Percentiles rank a stretch among this genome's conserved stretches.
Evolutionary conservation across 2,113 vertebrate genomes (phyloP).

Genomic region (Chroicocephalus ridibundus): DNA sequence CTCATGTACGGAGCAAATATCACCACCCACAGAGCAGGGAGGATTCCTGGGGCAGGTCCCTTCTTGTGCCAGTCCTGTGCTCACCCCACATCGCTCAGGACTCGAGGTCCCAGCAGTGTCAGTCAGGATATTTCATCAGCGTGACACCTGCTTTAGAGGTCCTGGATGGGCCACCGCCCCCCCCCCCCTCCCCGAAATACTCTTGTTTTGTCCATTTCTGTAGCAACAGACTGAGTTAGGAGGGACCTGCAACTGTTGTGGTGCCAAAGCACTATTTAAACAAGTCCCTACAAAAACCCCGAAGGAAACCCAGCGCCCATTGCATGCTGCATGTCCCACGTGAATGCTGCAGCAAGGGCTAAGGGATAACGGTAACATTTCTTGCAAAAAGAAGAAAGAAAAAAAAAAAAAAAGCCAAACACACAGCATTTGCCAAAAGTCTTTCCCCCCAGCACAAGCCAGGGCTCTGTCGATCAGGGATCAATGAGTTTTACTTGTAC

Average conservation of each 20-base stretch:
- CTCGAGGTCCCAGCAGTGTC: not conserved
- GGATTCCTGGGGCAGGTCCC: not conserved
- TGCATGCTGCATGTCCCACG: not conserved
- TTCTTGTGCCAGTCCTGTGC: not conserved
- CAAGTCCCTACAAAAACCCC: not conserved
- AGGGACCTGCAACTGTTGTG: not conserved
- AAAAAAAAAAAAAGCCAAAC: not conserved
- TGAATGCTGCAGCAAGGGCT: not conserved
- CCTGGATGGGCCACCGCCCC: not conserved
- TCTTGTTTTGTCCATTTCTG: not conserved
- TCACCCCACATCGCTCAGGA: not conserved
- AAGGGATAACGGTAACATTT: not conserved
- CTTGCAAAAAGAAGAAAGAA: no score
- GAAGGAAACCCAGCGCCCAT: not conserved
- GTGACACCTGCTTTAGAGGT: not conserved
- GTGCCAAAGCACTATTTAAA: not conserved
- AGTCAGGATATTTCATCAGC: not conserved
- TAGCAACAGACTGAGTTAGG: not conserved
- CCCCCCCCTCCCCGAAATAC: not conserved
- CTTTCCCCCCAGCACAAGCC: not conserved
- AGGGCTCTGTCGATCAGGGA: accelerated
- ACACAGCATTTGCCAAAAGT: not conserved
- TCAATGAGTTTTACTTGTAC: not conserved
- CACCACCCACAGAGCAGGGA: not conserved
- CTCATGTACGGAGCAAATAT: not conserved